Conservation (phyloP, 2,888 invertebrate species). For the Nipponacmea schrenckii region DNA sequence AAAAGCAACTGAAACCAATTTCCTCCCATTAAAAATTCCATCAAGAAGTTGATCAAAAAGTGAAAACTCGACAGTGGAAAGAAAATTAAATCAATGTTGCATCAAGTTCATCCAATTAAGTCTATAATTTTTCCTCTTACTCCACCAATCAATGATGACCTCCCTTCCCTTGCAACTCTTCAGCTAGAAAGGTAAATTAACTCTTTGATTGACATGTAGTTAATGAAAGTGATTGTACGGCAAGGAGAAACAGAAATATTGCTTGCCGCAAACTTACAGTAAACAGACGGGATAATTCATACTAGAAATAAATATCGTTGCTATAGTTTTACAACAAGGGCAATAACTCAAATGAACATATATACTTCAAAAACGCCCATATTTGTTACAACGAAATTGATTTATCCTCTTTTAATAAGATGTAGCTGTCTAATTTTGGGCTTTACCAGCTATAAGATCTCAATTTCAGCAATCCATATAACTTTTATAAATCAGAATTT, state of each 20-base stretch:
- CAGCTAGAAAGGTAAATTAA: conserved; percentile 5
- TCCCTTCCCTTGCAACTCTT: background rate
- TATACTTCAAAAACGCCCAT: too few species aligned
- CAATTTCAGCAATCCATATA: too few species aligned
- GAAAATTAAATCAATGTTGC: conserved; percentile 8
- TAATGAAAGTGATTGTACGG: background rate
- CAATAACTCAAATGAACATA: too few species aligned
- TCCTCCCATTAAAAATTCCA: background rate
- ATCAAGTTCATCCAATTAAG: conserved; percentile 1
- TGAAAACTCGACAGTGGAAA: background rate
- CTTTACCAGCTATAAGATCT: too few species aligned
- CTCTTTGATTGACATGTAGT: conserved; percentile 4
- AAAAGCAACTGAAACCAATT: background rate
- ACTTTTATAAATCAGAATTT: too few species aligned
- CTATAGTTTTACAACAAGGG: too few species aligned
- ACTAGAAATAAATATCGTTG: too few species aligned
- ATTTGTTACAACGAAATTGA: too few species aligned
- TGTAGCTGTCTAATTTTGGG: too few species aligned
- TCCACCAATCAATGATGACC: conserved; percentile 4
- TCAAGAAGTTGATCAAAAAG: background rate
- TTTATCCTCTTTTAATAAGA: too few species aligned
- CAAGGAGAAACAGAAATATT: background rate
- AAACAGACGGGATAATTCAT: too few species aligned
- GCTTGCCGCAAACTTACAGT: too few species aligned
- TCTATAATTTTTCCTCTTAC: background rate